Percentiles rank a stretch among this genome's conserved stretches.
These are phyloP conservation scores for Microplitis demolitor DNA, from an alignment of 1,140 invertebrate species.

Conservation along the genomic window DNA sequence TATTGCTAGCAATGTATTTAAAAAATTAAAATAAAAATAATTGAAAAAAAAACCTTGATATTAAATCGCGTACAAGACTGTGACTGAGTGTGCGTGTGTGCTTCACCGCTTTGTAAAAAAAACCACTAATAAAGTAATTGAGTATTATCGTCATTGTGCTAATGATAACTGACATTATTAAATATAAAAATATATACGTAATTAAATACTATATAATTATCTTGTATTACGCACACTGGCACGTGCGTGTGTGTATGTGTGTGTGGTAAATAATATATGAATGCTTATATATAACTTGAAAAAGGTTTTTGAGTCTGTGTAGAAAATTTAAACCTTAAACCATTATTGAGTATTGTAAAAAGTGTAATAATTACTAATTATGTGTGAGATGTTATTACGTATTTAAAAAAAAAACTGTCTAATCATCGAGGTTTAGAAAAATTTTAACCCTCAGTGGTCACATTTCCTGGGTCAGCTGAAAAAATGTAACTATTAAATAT, in stretches of 20 bases:
- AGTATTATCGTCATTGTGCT: constrained; percentile 30
- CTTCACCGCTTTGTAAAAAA: constrained; percentile 40
- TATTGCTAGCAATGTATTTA: constrained; percentile 17
- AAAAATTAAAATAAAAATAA: background rate
- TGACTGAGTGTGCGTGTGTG: constrained; percentile 32
- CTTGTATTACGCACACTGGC: background rate
- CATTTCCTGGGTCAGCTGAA: no score
- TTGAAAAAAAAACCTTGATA: background rate
- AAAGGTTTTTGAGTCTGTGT: background rate
- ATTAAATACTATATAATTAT: background rate
- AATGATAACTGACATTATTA: constrained; percentile 26
- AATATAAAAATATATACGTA: background rate
- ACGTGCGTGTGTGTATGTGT: background rate
- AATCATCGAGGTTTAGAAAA: no score
- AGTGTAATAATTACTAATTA: background rate
- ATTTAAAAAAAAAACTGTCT: constrained; percentile 1
- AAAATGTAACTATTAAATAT: no score
- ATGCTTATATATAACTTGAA: background rate
- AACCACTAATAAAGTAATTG: constrained; percentile 35
- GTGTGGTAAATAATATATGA: constrained; percentile 14
- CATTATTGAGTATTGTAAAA: constrained; percentile 3
- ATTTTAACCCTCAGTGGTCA: no score
- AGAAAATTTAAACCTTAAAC: background rate
- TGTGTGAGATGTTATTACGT: background rate
- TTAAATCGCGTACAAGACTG: constrained; percentile 28